A percentile compares a stretch with the other conserved stretches of the same genome.
These are phyloP conservation scores for Cryptus armator DNA, from an alignment of 2,888 invertebrate species.

Conservation along the genomic window DNA sequence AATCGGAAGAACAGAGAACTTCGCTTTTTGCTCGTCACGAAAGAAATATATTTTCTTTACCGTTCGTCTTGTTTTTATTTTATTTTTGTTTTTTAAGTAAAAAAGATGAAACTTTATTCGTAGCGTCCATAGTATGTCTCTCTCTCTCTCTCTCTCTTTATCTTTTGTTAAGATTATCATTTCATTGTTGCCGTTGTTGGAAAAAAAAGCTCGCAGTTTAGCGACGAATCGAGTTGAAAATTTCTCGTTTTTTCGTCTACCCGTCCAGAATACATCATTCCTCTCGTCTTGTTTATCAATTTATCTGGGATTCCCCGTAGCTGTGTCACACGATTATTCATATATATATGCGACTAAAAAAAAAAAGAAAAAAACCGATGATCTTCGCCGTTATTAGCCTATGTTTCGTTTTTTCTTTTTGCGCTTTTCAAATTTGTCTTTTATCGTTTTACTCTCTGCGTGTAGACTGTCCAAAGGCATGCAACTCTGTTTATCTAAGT, in stretches of 20 bases:
- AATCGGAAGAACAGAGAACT: constrained; percentile 12
- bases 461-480: constrained; percentile 72
- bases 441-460: constrained; percentile 62
- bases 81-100: neutral
- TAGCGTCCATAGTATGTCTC: constrained; percentile 8
- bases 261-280: constrained; percentile 25
- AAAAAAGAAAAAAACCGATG: neutral
- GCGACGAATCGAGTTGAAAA: constrained; percentile 26
- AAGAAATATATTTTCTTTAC: neutral
- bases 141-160: neutral
- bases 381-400: constrained; percentile 27
- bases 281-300: constrained; percentile 22
- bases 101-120: neutral
- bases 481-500: constrained; percentile 62
- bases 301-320: constrained; percentile 44
- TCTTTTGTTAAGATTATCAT: constrained; percentile 1
- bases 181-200: constrained; percentile 23
- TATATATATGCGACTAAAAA: constrained; percentile 4
- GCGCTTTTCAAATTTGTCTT: constrained; percentile 37
- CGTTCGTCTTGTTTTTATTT: neutral
- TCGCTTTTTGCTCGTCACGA: constrained; percentile 7
- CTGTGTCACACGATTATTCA: constrained; percentile 40
- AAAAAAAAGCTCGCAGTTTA: constrained; percentile 18
- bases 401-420: constrained; percentile 38
- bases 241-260: constrained; percentile 16